These are phyloP conservation scores for Heliconius hewitsoni DNA, from an alignment of 1,140 invertebrate species.

Conservation along the genomic window DNA sequence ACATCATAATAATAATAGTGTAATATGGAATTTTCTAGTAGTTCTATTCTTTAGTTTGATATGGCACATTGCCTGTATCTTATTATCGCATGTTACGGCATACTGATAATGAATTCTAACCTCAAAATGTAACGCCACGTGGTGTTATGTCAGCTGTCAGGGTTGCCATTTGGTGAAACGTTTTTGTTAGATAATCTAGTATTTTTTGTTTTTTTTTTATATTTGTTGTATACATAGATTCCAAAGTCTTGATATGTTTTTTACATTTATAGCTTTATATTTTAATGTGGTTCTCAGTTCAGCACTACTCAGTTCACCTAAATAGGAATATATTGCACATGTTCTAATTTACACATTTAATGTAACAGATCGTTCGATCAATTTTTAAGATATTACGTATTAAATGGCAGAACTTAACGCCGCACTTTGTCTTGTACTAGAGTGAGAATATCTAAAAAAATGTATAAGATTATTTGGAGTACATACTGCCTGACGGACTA, in stretches of 20 bases:
- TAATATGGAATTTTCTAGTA: conserved; percentile 2
- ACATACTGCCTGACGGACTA: no score
- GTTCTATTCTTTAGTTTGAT: background rate
- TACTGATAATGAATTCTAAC: background rate
- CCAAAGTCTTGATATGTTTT: no score
- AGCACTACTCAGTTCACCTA: no score
- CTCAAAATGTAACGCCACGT: background rate
- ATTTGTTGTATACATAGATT: background rate
- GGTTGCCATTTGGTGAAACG: background rate
- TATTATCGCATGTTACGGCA: background rate
- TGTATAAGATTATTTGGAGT: no score
- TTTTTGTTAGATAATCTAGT: background rate
- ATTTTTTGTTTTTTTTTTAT: background rate
- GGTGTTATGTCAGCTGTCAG: conserved; percentile 5
- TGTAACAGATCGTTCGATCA: no score
- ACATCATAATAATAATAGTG: background rate
- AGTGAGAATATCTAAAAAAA: no score
- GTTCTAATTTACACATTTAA: no score
- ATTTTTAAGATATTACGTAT: no score
- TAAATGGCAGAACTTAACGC: no score
- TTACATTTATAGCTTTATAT: background rate
- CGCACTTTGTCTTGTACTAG: no score
- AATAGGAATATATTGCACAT: no score
- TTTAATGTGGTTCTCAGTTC: background rate
- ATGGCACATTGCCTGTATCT: background rate